Conservation (phyloP, 2,888 invertebrate genomes). For the Dasypolia templi region DNA sequence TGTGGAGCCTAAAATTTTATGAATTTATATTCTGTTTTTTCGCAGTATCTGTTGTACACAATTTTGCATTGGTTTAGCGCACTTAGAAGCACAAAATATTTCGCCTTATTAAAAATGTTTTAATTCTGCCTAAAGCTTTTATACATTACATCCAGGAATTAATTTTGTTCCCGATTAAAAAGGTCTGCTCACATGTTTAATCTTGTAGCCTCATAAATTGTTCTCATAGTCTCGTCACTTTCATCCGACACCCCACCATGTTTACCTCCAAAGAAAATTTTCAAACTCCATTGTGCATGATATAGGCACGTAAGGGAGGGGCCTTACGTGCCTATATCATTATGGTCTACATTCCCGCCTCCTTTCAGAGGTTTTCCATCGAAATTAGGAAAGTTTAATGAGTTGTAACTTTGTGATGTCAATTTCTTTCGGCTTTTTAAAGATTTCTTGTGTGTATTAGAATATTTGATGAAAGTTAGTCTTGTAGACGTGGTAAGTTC, state of each 20-base stretch:
- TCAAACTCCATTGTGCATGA: slow-evolving; percentile 57
- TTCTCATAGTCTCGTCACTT: slow-evolving; percentile 47
- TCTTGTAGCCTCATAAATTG: slow-evolving; percentile 50
- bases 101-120: slow-evolving; percentile 7
- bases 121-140: slow-evolving; percentile 20
- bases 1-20: background rate
- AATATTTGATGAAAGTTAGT: slow-evolving; percentile 46
- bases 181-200: slow-evolving; percentile 36
- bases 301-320: too few species aligned
- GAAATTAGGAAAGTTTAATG: slow-evolving; percentile 77
- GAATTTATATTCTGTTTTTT: background rate
- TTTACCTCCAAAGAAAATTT: slow-evolving; percentile 47
- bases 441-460: slow-evolving; percentile 58
- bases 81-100: slow-evolving; percentile 13
- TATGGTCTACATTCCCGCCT: slow-evolving; percentile 64
- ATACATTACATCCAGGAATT: slow-evolving; percentile 17
- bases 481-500: slow-evolving; percentile 17
- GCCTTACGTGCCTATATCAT: slow-evolving; percentile 57
- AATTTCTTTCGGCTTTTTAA: slow-evolving; percentile 47
- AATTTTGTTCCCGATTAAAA: slow-evolving; percentile 38
- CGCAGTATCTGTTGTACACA: background rate
- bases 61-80: background rate
- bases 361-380: slow-evolving; percentile 65
- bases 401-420: slow-evolving; percentile 65
- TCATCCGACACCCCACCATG: slow-evolving; percentile 36